Evolutionary conservation across 2,888 invertebrate genomes (phyloP), one percentile per base, ranked within the genome.

Genomic region (Rhabditoides inermis): DNA sequence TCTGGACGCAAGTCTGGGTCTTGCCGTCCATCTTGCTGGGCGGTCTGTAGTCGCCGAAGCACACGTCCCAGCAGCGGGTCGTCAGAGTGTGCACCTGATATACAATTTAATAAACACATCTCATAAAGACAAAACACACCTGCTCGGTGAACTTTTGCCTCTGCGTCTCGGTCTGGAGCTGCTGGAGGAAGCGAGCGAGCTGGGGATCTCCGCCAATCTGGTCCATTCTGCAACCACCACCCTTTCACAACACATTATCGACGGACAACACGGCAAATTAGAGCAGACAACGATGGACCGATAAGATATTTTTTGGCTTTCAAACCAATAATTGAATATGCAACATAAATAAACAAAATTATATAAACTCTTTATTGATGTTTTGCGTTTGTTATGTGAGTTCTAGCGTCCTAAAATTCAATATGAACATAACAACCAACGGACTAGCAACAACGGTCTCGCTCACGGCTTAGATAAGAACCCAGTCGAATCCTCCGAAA

Each of bases 141-240:
- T 73, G 73, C 51, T 73, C 73, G 41, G 68, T 64, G 57, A 72
- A 70, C 49, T 73, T 73, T 46, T 69, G 69, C 12, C 65, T 63
- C 53, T 72, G 72, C 1, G 66, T 61, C 53, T 72, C 72, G 46
- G 69, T 68, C 45, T 70, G 72, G 30, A 72, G 58, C 39, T 73
- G 69, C 25, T 62, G 59, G 27, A 72, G 53, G 52, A 72, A 68
- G 49, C 68, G 56, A 6, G 58, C 56, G 25, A 68, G 61, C 47
- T 65, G 56, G 7, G 69, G 66, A 50, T 69, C 69, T 4, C 50
- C 55, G 12, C 49, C 39, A n/a, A n/a, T n/a, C n/a, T n/a, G n/a
- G 47, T 60, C 60, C 63, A 63, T 63, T 27, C 27, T 12, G 23
- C 4, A 25, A 25, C 7, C 22, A 25, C 44, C n/a, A n/a, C n/a